Conservation (phyloP, 1,140 invertebrate species). For the Drosophila saltans region DNA sequence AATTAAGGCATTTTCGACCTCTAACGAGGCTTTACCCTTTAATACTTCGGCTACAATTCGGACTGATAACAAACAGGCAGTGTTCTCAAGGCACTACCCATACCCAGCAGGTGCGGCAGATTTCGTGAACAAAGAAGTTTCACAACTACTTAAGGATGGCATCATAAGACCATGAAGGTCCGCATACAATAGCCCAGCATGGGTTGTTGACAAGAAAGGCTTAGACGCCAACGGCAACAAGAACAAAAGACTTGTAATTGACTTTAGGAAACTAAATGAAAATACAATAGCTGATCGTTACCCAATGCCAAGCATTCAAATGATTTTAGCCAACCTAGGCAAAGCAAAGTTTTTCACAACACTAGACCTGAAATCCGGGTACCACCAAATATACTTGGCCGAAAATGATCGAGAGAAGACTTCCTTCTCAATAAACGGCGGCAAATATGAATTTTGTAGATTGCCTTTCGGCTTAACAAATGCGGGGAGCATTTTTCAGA, state of each 20-base stretch:
- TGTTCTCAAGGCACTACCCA: no score
- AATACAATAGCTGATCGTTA: conserved; percentile 20
- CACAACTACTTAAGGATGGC: no score
- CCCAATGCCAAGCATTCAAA: conserved; percentile 13
- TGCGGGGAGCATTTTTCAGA: neutral
- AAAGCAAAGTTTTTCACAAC: conserved; percentile 14
- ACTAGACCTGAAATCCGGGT: conserved; percentile 2
- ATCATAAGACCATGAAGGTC: neutral
- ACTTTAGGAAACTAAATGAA: conserved; percentile 7
- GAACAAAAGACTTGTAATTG: neutral
- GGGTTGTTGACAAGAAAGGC: conserved; percentile 3
- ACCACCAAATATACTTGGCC: conserved; percentile 5
- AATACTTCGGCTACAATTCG: no score
- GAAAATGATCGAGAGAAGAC: conserved; percentile 4
- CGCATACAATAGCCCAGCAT: neutral
- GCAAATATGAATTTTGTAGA: conserved; percentile 4
- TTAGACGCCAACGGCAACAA: neutral
- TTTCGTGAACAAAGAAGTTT: no score
- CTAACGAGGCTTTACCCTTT: no score
- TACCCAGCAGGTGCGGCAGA: no score
- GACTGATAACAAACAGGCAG: no score
- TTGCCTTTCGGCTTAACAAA: no score
- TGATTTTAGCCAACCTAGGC: conserved; percentile 19
- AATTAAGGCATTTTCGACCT: no score
- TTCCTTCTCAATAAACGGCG: no score